A percentile compares a stretch with the other conserved stretches of the same genome.
Evolutionary conservation across 1,140 invertebrate species (phyloP).

Genomic region (Piezodorus guildinii): DNA sequence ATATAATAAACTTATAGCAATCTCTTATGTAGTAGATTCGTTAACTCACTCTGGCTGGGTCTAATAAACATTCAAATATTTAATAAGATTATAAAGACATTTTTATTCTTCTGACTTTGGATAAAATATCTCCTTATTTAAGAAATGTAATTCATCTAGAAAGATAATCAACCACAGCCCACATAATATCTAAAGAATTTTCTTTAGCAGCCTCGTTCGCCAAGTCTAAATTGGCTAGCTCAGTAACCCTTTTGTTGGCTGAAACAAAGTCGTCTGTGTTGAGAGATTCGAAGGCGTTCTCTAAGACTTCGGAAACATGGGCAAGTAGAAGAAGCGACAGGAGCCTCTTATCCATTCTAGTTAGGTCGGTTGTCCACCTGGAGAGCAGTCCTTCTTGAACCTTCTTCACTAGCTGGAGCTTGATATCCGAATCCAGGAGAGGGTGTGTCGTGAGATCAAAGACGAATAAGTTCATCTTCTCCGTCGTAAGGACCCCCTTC

Average conservation of each 20-base stretch:
- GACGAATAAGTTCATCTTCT: background rate
- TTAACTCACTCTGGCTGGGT: too few species aligned
- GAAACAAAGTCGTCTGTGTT: background rate
- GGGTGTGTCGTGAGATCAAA: slow-evolving; percentile 2
- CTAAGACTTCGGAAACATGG: slow-evolving; percentile 1
- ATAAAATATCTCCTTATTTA: too few species aligned
- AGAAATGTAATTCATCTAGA: too few species aligned
- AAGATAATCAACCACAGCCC: too few species aligned
- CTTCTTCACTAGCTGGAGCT: background rate
- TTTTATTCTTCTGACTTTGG: too few species aligned
- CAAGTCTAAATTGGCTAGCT: background rate
- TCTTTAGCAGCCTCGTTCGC: too few species aligned
- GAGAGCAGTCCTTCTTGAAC: background rate
- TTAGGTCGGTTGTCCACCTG: background rate
- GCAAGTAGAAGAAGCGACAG: background rate
- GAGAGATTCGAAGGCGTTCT: background rate
- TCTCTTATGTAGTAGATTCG: too few species aligned
- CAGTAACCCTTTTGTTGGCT: background rate
- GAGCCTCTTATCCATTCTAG: background rate
- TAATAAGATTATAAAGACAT: too few species aligned
- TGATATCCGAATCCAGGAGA: background rate
- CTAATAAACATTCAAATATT: too few species aligned
- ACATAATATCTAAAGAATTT: too few species aligned
- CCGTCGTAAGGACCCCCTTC: background rate
- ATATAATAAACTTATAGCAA: too few species aligned